Base-by-base conservation (phyloP, 2,888 invertebrate genomes). In the Ophraella communa region DNA sequence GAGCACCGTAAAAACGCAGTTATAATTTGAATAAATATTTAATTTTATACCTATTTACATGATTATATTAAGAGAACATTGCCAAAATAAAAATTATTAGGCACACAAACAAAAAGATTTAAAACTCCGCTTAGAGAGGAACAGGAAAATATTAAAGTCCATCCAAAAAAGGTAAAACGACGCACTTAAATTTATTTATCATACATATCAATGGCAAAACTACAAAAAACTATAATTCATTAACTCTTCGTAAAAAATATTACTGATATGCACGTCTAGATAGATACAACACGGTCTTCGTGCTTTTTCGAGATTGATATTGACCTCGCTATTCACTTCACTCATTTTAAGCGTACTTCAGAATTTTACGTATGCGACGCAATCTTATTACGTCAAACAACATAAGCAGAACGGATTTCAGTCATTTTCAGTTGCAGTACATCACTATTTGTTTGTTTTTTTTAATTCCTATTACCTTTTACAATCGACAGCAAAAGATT, bases 311-410 rank as follows among this genome's bases (percentile, higher is more conserved):
- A 39, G 55, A 44, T 44, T 55, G 44, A 55, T 55, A 55, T 55
- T 55, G 55, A 55, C 42, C 44, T 55, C 42, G 18, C 55, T 24
- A 5, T 39, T 53, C 39, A 53, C 11, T 53, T n/a, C n/a, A n/a
- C 35, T 53, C 53, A 53, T 27, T 51, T 53, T 53, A 35, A 53
- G 20, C 35, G n/a, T 53, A 30, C 42, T 54, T 42, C 54, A 44
- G 14, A 55, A 55, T 55, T 55, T 42, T 44, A 55, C 42, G 23
- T 55, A 55, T 55, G n/a, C 14, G 7, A 10, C n/a, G 52, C 30
- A 21, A 55, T 18, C 4, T 39, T 45, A 56, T 56, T 56, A 56
- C 56, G 56, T 56, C 56, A 45, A 56, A 44, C n/a, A 17, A 42
- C 55, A 14, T 55, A 55, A 44, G 27, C 23, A 55, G 55, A 55